These are phyloP conservation scores for Chelonus insularis DNA, from an alignment of 1,140 invertebrate genomes.

Conservation along the genomic window DNA sequence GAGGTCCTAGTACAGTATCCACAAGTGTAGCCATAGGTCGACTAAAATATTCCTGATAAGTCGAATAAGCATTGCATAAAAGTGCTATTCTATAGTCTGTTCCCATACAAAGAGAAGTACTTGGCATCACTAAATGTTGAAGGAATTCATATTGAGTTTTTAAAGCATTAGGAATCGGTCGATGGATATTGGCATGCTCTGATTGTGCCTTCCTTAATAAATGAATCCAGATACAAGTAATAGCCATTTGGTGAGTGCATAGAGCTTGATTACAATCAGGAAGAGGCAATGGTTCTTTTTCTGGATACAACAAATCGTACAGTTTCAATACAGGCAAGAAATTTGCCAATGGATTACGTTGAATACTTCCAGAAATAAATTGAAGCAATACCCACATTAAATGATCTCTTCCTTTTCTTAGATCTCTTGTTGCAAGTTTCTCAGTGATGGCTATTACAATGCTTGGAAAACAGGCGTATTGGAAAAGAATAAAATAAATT, in stretches of 20 bases:
- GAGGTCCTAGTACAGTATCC: conserved; percentile 82
- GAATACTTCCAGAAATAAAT: conserved; percentile 95
- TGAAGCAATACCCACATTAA: conserved; percentile 97
- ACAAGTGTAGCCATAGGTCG: conserved; percentile 86
- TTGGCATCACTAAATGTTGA: conserved; percentile 78
- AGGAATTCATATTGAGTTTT: conserved; percentile 86
- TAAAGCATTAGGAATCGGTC: conserved; percentile 80
- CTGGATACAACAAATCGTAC: conserved; percentile 90
- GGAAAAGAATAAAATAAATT: conserved; percentile 94
- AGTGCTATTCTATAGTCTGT: conserved; percentile 88
- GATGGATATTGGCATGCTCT: conserved; percentile 75
- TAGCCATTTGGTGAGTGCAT: conserved; percentile 89
- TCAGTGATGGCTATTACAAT: conserved; percentile 88
- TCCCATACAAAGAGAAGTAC: conserved; percentile 70
- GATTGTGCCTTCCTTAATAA: conserved; percentile 89
- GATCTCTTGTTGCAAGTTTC: conserved; percentile 79
- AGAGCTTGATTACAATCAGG: conserved; percentile 86
- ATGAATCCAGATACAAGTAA: conserved; percentile 96
- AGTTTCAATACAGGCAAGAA: conserved; percentile 90
- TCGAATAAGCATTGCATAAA: conserved; percentile 93
- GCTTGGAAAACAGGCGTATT: conserved; percentile 90
- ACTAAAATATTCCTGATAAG: conserved; percentile 81
- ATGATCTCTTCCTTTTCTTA: conserved; percentile 89
- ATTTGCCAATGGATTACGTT: conserved; percentile 87
- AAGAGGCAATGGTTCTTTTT: conserved; percentile 85